Evolutionary conservation across 2,888 invertebrate genomes (phyloP), one percentile per base, ranked within the genome.

Genomic region (Ochlodes sylvanus): DNA sequence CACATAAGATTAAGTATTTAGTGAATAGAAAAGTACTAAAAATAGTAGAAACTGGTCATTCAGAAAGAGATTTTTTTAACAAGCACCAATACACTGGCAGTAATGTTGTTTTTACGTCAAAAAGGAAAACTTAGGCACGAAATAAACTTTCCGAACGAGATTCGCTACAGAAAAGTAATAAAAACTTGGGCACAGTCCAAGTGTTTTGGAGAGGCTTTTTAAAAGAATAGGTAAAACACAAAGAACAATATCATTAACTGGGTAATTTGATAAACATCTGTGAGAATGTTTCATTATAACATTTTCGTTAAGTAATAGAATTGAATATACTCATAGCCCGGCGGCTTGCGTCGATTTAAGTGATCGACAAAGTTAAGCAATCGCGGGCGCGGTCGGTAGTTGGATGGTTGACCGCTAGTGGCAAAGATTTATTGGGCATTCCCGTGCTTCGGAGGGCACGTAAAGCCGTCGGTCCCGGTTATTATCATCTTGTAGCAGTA

Each of bases 21-120:
- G 38, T 38, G 1, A 38, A 38, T 38, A 38, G 12, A 38, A 12
- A 38, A 3, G 12, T 0, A 38, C 2, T 12, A 38, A 38, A 38
- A 38, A 9, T 38, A 38, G 38, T 12, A 10, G 12, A 9, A 38
- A 10, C 38, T 12, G 38, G 10, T 38, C 9, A 10, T 38, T 38
- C 12, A 38, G 2, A 38, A 38, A 38, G 12, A 38, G 38, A 38
- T 38, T 52, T 32, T 64, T 63, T 63, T 64, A 56, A 64, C 64
- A 65, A 57, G 34, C 57, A 57, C 19, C 21, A 64, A 15, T 64
- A 15, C 56, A 38, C 57, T 64, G 52, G 32, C 38, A 65, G 57
- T 65, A 65, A 65, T 65, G 58, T 58, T 58, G 57, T 65, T 58
- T 65, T 65, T 50, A 58, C 41, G 50, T 58, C 58, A 65, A 58